Percentiles rank a stretch among this genome's conserved stretches.
Evolutionary conservation across 2,888 invertebrate species (phyloP).

Genomic region (Himalopsyche tibetana): DNA sequence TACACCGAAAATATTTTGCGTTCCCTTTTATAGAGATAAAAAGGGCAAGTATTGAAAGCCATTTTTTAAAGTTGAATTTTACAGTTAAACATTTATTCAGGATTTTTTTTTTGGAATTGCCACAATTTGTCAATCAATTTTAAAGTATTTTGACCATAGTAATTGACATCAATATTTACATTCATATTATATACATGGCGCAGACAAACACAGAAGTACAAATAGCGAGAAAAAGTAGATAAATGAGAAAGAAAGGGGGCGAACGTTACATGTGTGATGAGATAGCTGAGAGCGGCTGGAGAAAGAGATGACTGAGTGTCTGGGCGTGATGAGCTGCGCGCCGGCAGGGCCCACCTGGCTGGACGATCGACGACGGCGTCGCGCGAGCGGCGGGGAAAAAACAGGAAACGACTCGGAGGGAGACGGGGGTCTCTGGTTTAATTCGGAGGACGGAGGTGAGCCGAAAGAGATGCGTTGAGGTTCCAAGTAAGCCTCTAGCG

Average conservation of each 20-base stretch:
- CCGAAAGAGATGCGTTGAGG: slow-evolving; percentile 89
- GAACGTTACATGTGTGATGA: slow-evolving; percentile 91
- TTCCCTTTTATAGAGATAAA: too few relatives aligned
- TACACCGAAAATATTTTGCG: too few relatives aligned
- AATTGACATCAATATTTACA: slow-evolving; percentile 12
- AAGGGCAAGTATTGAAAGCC: too few relatives aligned
- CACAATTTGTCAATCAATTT: too few relatives aligned
- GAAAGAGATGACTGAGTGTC: slow-evolving; percentile 86
- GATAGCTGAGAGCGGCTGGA: slow-evolving; percentile 86
- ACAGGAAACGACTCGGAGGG: slow-evolving; percentile 91
- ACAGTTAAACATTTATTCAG: too few relatives aligned
- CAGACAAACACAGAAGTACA: not conserved
- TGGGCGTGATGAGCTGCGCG: slow-evolving; percentile 75
- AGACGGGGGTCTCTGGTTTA: slow-evolving; percentile 81
- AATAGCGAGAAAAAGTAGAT: not conserved
- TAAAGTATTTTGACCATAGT: too few relatives aligned
- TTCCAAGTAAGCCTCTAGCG: slow-evolving; percentile 90
- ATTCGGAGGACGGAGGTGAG: slow-evolving; percentile 85
- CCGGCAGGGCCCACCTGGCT: slow-evolving; percentile 75
- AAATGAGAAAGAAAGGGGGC: slow-evolving; percentile 23
- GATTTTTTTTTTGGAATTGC: too few relatives aligned
- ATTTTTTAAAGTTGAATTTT: too few relatives aligned
- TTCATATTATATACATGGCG: slow-evolving; percentile 2
- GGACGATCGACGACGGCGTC: slow-evolving; percentile 83
- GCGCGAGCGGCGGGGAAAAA: slow-evolving; percentile 88